These are phyloP conservation scores for Mythimna ferrago DNA, from an alignment of 2,888 invertebrate genomes.

Conservation along the genomic window DNA sequence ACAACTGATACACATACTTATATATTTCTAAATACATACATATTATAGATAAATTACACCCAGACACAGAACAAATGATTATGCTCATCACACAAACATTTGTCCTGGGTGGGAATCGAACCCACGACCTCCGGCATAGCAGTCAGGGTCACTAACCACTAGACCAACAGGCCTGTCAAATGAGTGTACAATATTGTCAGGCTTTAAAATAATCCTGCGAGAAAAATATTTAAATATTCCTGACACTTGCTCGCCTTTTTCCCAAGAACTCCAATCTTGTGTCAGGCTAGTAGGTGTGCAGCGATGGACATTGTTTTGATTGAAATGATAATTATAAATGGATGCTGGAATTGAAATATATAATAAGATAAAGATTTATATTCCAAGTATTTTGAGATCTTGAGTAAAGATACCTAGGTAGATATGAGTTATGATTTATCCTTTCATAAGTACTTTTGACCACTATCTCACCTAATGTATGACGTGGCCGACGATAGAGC, in stretches of 20 bases:
- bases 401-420: background rate
- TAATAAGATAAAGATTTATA: background rate
- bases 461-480: no score
- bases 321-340: background rate
- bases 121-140: no score
- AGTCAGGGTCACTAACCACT: no score
- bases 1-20: no score
- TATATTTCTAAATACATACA: no score
- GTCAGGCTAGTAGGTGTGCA: background rate
- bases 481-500: no score
- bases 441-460: background rate
- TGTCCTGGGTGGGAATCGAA: no score
- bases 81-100: no score
- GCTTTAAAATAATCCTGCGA: background rate
- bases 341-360: background rate
- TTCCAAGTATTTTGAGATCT: background rate
- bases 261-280: background rate
- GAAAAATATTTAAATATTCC: background rate
- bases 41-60: no score
- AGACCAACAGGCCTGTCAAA: no score
- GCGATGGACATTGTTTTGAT: background rate
- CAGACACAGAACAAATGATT: no score
- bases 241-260: no score
- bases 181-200: background rate
- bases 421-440: background rate